Conservation (phyloP, 1,140 invertebrate species). For the Doryteuthis pealeii region DNA sequence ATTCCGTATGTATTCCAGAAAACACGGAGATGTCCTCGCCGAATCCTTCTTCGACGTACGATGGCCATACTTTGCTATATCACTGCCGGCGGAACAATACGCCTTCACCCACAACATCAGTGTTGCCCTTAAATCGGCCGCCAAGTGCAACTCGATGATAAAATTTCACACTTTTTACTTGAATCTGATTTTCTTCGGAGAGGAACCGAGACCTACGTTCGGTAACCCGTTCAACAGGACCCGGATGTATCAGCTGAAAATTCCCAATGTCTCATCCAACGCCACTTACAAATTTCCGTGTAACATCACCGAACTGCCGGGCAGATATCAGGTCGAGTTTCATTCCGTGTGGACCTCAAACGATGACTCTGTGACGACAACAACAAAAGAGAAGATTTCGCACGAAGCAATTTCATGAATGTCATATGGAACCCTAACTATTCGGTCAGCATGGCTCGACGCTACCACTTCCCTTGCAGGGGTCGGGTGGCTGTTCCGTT, state of each 20-base stretch:
- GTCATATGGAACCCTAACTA: conserved; percentile 38
- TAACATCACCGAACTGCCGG: conserved; percentile 38
- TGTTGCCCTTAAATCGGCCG: conserved; percentile 32
- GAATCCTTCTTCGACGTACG: conserved; percentile 27
- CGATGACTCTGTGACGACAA: background rate
- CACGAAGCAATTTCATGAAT: conserved; percentile 32
- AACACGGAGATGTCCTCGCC: conserved; percentile 32
- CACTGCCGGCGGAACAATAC: conserved; percentile 30
- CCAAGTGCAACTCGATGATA: conserved; percentile 32
- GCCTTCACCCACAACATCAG: conserved; percentile 35
- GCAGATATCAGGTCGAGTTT: conserved; percentile 38
- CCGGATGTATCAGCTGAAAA: background rate
- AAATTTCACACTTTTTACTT: conserved; percentile 29
- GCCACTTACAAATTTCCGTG: conserved; percentile 30
- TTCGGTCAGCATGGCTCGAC: conserved; percentile 20
- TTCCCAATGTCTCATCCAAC: conserved; percentile 13
- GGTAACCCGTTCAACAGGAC: conserved; percentile 4
- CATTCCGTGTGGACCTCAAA: conserved; percentile 23
- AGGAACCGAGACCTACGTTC: background rate
- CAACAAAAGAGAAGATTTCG: background rate
- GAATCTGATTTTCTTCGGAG: conserved; percentile 30
- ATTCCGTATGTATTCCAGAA: conserved; percentile 34
- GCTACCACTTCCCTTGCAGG: conserved; percentile 37
- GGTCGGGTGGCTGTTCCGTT: conserved; percentile 30
- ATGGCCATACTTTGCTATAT: conserved; percentile 38